Evolutionary conservation across 2,113 vertebrate species (phyloP).

Genomic region (Sakesphorus luctuosus): DNA sequence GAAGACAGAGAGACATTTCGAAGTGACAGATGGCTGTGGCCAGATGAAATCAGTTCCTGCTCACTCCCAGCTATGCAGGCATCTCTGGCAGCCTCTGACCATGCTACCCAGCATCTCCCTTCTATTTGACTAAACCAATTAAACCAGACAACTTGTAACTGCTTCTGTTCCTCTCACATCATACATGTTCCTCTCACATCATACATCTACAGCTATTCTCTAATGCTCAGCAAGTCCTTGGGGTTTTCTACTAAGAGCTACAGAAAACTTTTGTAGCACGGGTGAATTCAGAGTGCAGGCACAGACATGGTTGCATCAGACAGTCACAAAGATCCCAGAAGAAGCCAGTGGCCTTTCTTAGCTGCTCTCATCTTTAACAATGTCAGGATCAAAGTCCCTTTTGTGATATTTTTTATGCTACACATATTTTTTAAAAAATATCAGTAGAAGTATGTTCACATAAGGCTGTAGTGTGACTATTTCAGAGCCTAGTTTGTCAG

Average conservation of each 20-base stretch:
- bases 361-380: neutral
- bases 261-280: neutral
- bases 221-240: neutral
- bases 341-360: neutral
- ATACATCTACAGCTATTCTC: neutral
- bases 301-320: rapidly evolving
- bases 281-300: neutral
- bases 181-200: neutral
- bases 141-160: neutral
- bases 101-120: neutral
- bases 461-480: neutral
- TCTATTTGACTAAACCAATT: neutral
- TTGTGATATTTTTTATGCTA: neutral
- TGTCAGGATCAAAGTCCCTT: neutral
- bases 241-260: neutral
- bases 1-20: neutral
- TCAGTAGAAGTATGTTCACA: neutral
- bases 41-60: neutral
- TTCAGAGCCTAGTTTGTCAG: neutral
- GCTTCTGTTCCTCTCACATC: neutral
- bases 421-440: neutral
- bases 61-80: neutral
- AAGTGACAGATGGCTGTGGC: neutral
- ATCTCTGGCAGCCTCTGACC: neutral
- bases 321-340: neutral